A percentile compares a stretch with the other conserved stretches of the same genome.
Conservation (phyloP, 2,888 invertebrate species). For the Drosophila cognata region DNA sequence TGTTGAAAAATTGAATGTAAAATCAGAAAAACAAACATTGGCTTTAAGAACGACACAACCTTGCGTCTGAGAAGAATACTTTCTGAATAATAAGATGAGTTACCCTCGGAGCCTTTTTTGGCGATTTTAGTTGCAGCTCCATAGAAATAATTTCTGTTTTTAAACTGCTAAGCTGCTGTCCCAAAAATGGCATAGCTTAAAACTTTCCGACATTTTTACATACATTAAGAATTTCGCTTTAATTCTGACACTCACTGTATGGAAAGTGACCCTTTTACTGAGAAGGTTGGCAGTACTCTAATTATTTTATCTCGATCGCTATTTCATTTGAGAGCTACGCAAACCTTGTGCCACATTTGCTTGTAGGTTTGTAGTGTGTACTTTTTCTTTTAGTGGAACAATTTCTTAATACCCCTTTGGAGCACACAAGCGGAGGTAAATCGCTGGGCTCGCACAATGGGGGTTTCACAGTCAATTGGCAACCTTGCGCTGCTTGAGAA, state of each 20-base stretch:
- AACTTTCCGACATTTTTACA: not conserved
- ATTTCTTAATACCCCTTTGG: constrained; percentile 10
- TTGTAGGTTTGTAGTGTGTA: constrained; percentile 4
- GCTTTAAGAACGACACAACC: no score
- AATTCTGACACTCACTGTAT: not conserved
- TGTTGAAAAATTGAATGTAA: no score
- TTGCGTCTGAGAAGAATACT: no score
- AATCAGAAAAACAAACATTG: no score
- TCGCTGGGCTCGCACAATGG: constrained; percentile 46
- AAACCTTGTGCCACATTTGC: constrained; percentile 5
- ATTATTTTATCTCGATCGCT: not conserved
- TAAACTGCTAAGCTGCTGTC: not conserved
- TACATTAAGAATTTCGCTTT: not conserved
- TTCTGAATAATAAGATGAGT: no score
- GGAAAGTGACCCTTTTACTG: not conserved
- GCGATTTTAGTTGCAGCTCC: no score
- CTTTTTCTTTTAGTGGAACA: constrained; percentile 15
- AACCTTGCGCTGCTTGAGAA: constrained; percentile 73
- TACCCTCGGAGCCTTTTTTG: no score
- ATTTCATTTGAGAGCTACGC: not conserved
- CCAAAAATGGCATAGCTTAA: not conserved
- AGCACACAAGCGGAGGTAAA: constrained; percentile 2
- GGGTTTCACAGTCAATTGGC: constrained; percentile 58
- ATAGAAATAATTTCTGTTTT: not conserved
- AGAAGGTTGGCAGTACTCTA: not conserved